These are phyloP conservation scores for Scaptodrosophila lebanonensis DNA, from an alignment of 1,140 invertebrate species.

Conservation along the genomic window DNA sequence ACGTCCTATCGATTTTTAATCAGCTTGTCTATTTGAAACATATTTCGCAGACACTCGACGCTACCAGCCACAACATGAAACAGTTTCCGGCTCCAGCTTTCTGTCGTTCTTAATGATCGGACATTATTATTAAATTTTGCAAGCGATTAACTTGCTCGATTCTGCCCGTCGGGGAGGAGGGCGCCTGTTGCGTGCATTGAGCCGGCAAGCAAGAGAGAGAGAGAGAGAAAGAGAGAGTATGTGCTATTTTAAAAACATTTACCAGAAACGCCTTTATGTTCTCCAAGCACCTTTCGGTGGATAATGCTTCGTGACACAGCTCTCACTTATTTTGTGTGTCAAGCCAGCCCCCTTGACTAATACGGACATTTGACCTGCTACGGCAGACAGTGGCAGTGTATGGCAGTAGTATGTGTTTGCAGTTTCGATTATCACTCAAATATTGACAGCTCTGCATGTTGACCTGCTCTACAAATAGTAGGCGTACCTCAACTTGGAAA, in stretches of 20 bases:
- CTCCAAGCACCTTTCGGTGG: too few species aligned
- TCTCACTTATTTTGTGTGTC: too few species aligned
- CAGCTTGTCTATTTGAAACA: conserved; percentile 32
- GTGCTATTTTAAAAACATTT: too few species aligned
- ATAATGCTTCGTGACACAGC: too few species aligned
- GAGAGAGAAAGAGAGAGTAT: too few species aligned
- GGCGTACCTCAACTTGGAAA: background rate
- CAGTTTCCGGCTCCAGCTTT: conserved; percentile 67
- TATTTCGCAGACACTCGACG: background rate
- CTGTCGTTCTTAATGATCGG: conserved; percentile 21
- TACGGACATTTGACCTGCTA: too few species aligned
- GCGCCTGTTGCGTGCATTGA: background rate
- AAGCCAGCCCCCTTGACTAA: too few species aligned
- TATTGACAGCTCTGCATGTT: conserved; percentile 1
- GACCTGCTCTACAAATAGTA: conserved; percentile 13
- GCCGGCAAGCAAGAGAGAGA: background rate
- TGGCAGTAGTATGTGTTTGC: too few species aligned
- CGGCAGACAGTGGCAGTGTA: too few species aligned
- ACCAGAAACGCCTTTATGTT: too few species aligned
- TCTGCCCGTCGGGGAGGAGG: too few species aligned
- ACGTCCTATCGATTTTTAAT: conserved; percentile 69
- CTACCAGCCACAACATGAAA: conserved; percentile 63
- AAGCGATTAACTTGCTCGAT: conserved; percentile 74
- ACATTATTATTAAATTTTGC: conserved; percentile 76
- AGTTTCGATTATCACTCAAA: background rate